Evolutionary conservation across 2,113 vertebrate species (phyloP).

Genomic region (Tetrax tetrax): DNA sequence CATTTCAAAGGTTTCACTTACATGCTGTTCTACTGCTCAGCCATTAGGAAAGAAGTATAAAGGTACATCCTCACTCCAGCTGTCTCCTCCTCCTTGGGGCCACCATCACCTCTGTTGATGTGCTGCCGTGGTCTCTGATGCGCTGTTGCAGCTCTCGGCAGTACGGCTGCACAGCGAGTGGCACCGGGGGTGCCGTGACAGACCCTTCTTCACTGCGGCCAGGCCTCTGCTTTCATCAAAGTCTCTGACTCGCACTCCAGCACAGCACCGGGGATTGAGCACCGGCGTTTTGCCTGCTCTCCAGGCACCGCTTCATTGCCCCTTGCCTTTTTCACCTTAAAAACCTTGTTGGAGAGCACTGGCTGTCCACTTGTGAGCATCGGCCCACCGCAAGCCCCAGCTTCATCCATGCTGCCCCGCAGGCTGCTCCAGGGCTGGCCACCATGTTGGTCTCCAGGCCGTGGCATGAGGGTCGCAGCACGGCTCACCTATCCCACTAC

Average conservation of each 20-base stretch:
- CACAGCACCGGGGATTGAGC: neutral
- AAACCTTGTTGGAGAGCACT: rapidly evolving
- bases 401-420: neutral
- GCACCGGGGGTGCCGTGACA: neutral
- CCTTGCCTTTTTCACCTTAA: neutral
- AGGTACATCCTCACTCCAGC: neutral
- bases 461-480: rapidly evolving
- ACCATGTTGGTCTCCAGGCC: neutral
- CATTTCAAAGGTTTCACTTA: neutral
- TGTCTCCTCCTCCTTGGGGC: neutral
- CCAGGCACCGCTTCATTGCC: rapidly evolving
- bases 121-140: neutral
- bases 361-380: neutral
- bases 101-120: neutral
- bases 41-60: neutral
- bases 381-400: rapidly evolving
- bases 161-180: neutral
- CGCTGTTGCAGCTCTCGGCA: neutral
- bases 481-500: neutral
- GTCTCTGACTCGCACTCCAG: neutral
- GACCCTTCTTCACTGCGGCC: neutral
- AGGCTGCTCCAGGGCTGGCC: neutral
- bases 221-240: neutral
- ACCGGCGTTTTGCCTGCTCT: neutral
- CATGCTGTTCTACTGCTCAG: neutral